phyloP scores from a whole-genome alignment of 2,113 vertebrate species.

The Orientallactaga bullata region DNA sequence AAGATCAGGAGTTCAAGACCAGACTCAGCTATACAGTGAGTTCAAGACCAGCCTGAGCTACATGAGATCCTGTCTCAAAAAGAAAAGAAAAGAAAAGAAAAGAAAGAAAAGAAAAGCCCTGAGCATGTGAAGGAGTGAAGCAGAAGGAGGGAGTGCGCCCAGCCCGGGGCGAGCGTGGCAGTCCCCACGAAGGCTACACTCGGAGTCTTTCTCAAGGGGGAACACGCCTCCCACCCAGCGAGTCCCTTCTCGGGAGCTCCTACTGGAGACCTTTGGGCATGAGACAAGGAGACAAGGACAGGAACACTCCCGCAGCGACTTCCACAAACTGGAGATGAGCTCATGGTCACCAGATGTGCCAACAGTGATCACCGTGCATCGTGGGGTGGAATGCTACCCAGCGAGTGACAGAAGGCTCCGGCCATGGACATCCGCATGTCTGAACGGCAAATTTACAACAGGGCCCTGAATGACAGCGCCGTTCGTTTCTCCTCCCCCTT shows the following conservation, averaged over 20 bases:
- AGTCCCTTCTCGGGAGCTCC: neutral
- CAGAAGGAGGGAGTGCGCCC: rapidly evolving
- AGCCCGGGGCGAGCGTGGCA: rapidly evolving
- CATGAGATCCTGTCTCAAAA: neutral
- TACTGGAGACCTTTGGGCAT: rapidly evolving
- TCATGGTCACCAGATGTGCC: neutral
- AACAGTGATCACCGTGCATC: rapidly evolving
- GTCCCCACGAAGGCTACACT: neutral
- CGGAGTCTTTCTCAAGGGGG: neutral
- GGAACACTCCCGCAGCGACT: rapidly evolving
- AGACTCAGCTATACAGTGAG: neutral
- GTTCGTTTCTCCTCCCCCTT: neutral
- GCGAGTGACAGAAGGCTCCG: neutral
- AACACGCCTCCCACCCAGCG: neutral
- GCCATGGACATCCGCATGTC: neutral
- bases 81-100: too few species aligned
- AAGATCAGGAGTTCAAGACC: neutral
- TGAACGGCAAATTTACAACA: neutral
- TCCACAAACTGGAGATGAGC: neutral
- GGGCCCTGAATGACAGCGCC: neutral
- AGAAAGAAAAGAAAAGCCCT: too few species aligned
- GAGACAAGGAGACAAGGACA: rapidly evolving
- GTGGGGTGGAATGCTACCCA: rapidly evolving
- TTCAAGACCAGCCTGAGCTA: neutral
- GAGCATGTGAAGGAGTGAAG: neutral